Evolutionary conservation across 2,888 invertebrate genomes (phyloP).

Genomic region (Idaea straminata): DNA sequence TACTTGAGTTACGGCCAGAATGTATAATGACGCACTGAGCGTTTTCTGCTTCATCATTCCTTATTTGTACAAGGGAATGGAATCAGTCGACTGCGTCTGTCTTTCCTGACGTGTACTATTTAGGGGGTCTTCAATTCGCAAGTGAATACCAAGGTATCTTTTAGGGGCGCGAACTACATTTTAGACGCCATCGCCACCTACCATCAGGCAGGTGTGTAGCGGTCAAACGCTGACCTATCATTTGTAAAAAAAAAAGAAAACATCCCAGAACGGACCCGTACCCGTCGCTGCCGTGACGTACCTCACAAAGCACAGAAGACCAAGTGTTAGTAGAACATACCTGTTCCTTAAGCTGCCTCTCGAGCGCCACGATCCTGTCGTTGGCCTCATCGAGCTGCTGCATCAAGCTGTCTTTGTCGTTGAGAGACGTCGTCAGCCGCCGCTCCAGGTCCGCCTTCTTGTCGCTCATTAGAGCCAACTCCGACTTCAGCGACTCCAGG

Average conservation of each 20-base stretch:
- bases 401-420: slow-evolving; percentile 89
- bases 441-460: slow-evolving; percentile 92
- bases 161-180: too few relatives aligned
- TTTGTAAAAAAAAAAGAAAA: too few relatives aligned
- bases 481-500: slow-evolving; percentile 91
- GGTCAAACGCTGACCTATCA: too few relatives aligned
- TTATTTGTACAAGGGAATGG: too few relatives aligned
- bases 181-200: too few relatives aligned
- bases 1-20: background rate
- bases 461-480: slow-evolving; percentile 90
- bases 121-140: too few relatives aligned
- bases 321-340: slow-evolving; percentile 62
- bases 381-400: slow-evolving; percentile 93
- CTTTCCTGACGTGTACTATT: too few relatives aligned
- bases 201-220: too few relatives aligned
- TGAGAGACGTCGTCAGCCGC: slow-evolving; percentile 85
- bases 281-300: too few relatives aligned
- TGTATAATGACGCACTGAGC: slow-evolving; percentile 5
- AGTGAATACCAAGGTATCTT: too few relatives aligned
- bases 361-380: slow-evolving; percentile 91
- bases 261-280: too few relatives aligned
- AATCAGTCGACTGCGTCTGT: background rate
- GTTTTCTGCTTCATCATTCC: background rate
- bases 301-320: too few relatives aligned
- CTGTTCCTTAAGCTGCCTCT: slow-evolving; percentile 90